phyloP scores from a whole-genome alignment of 2,797 vertebrate genomes.

The Bradypodion pumilum region DNA sequence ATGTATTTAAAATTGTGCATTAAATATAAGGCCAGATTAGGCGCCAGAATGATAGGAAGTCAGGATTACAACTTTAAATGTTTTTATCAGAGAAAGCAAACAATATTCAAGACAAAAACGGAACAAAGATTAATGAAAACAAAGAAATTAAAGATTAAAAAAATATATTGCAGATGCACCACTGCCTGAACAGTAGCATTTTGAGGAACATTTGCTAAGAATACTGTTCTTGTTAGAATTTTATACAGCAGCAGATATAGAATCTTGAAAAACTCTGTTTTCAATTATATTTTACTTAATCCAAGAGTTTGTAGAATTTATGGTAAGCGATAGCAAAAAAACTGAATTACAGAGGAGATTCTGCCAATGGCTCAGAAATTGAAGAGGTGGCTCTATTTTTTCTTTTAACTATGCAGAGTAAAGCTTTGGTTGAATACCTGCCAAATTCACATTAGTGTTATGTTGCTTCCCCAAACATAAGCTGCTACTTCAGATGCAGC shows the following conservation, averaged over 20 bases:
- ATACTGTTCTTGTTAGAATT: not conserved
- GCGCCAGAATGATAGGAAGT: not conserved
- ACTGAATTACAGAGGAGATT: not conserved
- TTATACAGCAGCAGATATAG: slow-evolving; percentile 1
- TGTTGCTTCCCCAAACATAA: slow-evolving; percentile 26
- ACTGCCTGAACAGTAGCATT: not conserved
- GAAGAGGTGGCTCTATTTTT: not conserved
- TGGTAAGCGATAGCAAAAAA: not conserved
- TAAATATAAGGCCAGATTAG: not conserved
- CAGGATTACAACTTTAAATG: not conserved
- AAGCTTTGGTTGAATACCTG: not conserved
- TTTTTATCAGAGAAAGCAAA: not conserved
- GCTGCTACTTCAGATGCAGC: not conserved
- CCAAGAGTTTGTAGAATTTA: not conserved
- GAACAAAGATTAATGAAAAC: not conserved
- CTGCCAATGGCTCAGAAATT: not conserved
- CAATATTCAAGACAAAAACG: not conserved
- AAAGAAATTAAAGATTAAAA: not conserved
- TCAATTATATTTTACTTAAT: not conserved
- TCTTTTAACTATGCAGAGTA: not conserved
- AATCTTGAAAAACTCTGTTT: not conserved
- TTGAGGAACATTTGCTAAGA: slow-evolving; percentile 8
- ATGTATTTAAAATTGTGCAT: not conserved
- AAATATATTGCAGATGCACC: not conserved
- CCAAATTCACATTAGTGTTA: slow-evolving; percentile 2